Evolutionary conservation across 2,113 vertebrate species (phyloP).

Genomic region (Nannobrachium achirus): DNA sequence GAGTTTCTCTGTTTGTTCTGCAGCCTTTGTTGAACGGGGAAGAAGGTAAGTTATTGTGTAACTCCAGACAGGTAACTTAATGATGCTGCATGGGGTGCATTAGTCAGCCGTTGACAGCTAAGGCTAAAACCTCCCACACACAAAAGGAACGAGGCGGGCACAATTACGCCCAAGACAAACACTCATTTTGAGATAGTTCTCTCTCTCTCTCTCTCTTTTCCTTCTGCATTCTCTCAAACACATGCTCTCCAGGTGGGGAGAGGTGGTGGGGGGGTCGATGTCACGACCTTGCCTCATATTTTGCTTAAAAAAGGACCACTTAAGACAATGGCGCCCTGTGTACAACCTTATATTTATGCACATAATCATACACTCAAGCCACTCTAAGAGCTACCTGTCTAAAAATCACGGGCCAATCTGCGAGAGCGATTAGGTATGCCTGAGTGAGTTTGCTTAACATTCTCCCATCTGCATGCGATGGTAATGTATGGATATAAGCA

Average conservation of each 20-base stretch:
- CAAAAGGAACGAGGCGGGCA: background rate
- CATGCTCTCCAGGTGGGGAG: conserved; percentile 51
- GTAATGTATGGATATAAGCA: conserved; percentile 74
- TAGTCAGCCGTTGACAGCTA: background rate
- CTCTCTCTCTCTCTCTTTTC: too few relatives aligned
- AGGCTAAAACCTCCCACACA: conserved; percentile 18
- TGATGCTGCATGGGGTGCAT: too few relatives aligned
- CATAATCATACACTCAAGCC: conserved; percentile 72
- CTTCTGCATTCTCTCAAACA: conserved; percentile 46
- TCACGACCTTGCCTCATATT: conserved; percentile 58
- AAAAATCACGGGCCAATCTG: conserved; percentile 70
- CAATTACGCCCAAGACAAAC: background rate
- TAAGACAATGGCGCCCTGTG: conserved; percentile 69
- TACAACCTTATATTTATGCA: conserved; percentile 73
- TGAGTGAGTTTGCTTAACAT: conserved; percentile 76
- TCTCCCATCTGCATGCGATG: conserved; percentile 75
- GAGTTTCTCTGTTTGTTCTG: too few relatives aligned
- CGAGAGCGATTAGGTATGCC: conserved; percentile 82
- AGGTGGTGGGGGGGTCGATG: conserved; percentile 34
- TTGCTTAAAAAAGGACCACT: conserved; percentile 47
- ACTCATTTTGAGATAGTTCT: conserved; percentile 25
- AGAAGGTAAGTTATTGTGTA: background rate
- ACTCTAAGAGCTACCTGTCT: conserved; percentile 68
- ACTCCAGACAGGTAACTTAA: background rate
- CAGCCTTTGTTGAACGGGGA: too few relatives aligned